Percentiles rank a stretch among this genome's conserved stretches.
Evolutionary conservation across 2,113 vertebrate species (phyloP).

Genomic region (Toxotes jaculatrix): DNA sequence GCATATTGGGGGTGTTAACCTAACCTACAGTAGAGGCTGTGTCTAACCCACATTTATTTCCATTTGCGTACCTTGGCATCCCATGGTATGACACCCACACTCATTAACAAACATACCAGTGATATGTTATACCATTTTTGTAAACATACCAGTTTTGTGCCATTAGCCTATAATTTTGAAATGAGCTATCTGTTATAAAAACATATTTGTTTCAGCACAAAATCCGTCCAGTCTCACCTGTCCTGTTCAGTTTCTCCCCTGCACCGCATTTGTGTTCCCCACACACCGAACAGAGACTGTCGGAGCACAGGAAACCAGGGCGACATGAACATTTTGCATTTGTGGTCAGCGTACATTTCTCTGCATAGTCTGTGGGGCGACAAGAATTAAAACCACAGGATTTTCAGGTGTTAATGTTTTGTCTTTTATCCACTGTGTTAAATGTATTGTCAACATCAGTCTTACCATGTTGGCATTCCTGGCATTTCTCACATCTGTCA

Average conservation of each 20-base stretch:
- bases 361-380: conserved; percentile 53
- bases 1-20: background rate
- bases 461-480: conserved; percentile 69
- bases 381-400: conserved; percentile 21
- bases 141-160: background rate
- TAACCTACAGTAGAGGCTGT: background rate
- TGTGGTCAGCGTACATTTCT: conserved; percentile 62
- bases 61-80: background rate
- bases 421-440: background rate
- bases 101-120: background rate
- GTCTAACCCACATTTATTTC: background rate
- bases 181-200: background rate
- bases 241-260: conserved; percentile 27
- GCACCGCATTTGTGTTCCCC: conserved; percentile 28
- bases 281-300: conserved; percentile 63
- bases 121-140: too few species aligned
- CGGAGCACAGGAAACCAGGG: conserved; percentile 72
- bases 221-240: conserved; percentile 57
- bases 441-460: background rate
- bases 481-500: conserved; percentile 59
- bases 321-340: conserved; percentile 61
- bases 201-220: background rate
- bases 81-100: background rate
- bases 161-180: background rate
- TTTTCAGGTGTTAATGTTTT: background rate